Evolutionary conservation across 1,140 invertebrate species (phyloP).

Genomic region (Leptopilina clavipes): DNA sequence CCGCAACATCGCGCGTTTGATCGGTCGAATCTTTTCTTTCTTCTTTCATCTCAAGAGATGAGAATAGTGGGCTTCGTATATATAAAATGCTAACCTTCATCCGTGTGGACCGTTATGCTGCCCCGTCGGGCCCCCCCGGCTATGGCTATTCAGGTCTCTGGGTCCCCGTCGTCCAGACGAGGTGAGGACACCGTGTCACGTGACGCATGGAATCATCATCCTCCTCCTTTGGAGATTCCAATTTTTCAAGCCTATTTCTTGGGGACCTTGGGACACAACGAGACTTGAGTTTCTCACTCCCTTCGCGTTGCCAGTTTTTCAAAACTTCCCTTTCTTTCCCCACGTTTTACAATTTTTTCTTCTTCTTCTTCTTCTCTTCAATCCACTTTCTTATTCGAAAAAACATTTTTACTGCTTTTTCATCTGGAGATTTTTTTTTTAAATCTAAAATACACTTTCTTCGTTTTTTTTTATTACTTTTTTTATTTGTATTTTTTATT

Average conservation of each 20-base stretch:
- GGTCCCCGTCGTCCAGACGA: conserved; percentile 59
- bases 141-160: conserved; percentile 69
- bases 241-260: conserved; percentile 46
- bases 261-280: conserved; percentile 39
- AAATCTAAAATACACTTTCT: too few species aligned
- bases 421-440: too few species aligned
- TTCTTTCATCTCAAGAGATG: conserved; percentile 43
- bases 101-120: conserved; percentile 68
- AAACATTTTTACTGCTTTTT: not conserved
- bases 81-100: conserved; percentile 69
- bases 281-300: conserved; percentile 38
- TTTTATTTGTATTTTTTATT: too few species aligned
- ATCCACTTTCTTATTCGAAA: too few species aligned
- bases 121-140: conserved; percentile 65
- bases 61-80: conserved; percentile 48
- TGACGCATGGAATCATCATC: conserved; percentile 59
- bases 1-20: conserved; percentile 22
- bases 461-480: too few species aligned
- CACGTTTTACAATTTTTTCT: too few species aligned
- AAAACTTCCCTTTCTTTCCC: not conserved
- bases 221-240: conserved; percentile 50
- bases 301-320: conserved; percentile 33
- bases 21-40: conserved; percentile 39
- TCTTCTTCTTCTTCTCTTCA: too few species aligned
- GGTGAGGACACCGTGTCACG: conserved; percentile 58